Evolutionary conservation across 2,113 vertebrate species (phyloP).

Genomic region (Rattus rattus): DNA sequence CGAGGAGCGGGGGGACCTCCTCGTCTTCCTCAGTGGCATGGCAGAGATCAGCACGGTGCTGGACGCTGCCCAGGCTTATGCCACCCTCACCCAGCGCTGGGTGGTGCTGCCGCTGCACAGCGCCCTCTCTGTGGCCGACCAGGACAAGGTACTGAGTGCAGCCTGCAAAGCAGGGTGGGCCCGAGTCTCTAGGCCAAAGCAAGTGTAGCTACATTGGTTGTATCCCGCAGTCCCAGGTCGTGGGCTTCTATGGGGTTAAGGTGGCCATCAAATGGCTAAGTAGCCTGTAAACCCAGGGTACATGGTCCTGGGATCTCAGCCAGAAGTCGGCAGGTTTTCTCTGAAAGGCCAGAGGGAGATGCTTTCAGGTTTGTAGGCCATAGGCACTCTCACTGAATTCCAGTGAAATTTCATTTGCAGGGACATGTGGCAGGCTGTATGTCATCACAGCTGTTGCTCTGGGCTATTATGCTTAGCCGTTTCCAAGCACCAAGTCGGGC

Average conservation of each 20-base stretch:
- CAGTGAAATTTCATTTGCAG: neutral
- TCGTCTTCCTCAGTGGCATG: conserved; percentile 95
- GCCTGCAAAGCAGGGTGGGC: rapidly evolving
- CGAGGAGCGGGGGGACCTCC: conserved; percentile 93
- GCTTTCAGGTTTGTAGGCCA: neutral
- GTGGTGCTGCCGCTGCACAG: conserved; percentile 94
- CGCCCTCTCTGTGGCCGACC: conserved; percentile 92
- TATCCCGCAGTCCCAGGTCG: neutral
- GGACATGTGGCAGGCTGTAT: neutral
- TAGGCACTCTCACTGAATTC: neutral
- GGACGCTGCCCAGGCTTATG: conserved; percentile 92
- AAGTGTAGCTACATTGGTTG: rapidly evolving
- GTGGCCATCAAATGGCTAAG: neutral
- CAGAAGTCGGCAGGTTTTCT: neutral
- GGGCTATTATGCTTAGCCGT: neutral
- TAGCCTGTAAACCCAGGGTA: neutral
- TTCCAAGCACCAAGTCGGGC: neutral
- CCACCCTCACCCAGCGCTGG: conserved; percentile 91
- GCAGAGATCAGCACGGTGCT: conserved; percentile 92
- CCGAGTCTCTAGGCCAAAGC: neutral
- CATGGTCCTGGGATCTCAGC: neutral
- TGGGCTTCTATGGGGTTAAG: neutral
- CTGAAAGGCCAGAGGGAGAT: neutral
- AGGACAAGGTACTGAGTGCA: conserved; percentile 90
- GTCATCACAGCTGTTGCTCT: neutral